These are phyloP conservation scores for Dendrolimus pini DNA, from an alignment of 2,888 invertebrate genomes.

Conservation along the genomic window DNA sequence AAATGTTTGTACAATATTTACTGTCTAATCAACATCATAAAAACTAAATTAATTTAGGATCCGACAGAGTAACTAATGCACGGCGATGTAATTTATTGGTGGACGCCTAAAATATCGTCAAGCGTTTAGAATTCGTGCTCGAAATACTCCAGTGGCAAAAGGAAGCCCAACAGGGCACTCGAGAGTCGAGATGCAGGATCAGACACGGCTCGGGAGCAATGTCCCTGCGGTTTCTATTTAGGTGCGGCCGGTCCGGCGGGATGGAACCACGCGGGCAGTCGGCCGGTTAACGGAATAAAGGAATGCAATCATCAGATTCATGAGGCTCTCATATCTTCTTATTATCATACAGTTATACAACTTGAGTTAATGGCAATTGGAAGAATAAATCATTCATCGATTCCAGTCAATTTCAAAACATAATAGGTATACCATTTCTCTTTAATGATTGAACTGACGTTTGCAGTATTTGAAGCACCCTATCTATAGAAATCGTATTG, in stretches of 20 bases:
- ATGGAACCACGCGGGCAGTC: constrained; percentile 63
- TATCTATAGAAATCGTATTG: too few species aligned
- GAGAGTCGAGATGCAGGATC: constrained; percentile 58
- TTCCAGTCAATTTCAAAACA: too few species aligned
- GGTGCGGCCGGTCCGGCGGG: constrained; percentile 69
- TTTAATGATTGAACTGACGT: too few species aligned
- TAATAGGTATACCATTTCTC: too few species aligned
- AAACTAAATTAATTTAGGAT: constrained; percentile 20
- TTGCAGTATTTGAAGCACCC: too few species aligned
- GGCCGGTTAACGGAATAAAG: constrained; percentile 59
- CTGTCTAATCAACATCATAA: constrained; percentile 26
- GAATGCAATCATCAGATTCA: constrained; percentile 41
- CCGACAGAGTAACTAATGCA: constrained; percentile 10
- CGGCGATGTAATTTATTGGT: constrained; percentile 8
- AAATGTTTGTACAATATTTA: constrained; percentile 24
- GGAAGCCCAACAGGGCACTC: constrained; percentile 56
- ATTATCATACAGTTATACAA: too few species aligned
- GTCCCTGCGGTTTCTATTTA: constrained; percentile 76
- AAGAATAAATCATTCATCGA: too few species aligned
- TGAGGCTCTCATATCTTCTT: neutral
- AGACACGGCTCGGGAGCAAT: constrained; percentile 63
- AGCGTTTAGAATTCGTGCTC: neutral
- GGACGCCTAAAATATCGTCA: constrained; percentile 1
- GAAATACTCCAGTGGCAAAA: constrained; percentile 26
- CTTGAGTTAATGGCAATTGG: too few species aligned